Percentiles rank a stretch among this genome's conserved stretches.
phyloP scores from a whole-genome alignment of 2,888 invertebrate genomes.

The Synanthedon tipuliformis region DNA sequence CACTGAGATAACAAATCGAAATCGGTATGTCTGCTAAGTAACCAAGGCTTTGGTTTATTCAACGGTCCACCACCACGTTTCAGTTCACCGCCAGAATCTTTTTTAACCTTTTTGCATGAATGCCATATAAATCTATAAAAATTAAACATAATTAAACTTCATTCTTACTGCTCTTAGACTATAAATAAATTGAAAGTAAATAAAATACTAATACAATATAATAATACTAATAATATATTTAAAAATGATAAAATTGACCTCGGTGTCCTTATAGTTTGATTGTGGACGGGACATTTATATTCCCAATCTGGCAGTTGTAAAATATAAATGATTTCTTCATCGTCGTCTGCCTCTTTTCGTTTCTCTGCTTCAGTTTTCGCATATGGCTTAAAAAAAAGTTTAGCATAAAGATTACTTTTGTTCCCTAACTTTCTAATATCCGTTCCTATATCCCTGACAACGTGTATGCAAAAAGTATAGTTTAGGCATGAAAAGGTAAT shows the following conservation, averaged over 20 bases:
- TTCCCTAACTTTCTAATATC: neutral
- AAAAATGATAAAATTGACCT: conserved; percentile 26
- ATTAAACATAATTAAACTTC: neutral
- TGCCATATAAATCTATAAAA: conserved; percentile 55
- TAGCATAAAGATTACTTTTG: conserved; percentile 2
- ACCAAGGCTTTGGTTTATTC: conserved; percentile 57
- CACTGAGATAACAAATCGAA: conserved; percentile 59
- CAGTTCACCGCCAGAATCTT: conserved; percentile 18
- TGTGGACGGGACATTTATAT: conserved; percentile 46
- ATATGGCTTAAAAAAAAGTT: conserved; percentile 32
- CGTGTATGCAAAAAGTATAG: neutral
- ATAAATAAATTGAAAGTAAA: too few species aligned
- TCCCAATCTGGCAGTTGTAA: conserved; percentile 57
- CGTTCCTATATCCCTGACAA: too few species aligned
- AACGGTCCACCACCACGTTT: conserved; percentile 47
- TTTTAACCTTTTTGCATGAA: conserved; percentile 42
- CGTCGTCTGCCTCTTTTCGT: conserved; percentile 30
- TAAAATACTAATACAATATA: too few species aligned
- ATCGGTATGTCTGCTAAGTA: conserved; percentile 55
- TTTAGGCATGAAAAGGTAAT: too few species aligned
- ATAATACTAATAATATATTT: conserved; percentile 1
- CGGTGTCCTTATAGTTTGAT: conserved; percentile 44
- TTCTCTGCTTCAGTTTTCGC: conserved; percentile 29
- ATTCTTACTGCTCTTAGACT: neutral
- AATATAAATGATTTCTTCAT: conserved; percentile 57